These are phyloP conservation scores for Varanus salvator DNA, from an alignment of 2,113 vertebrate species.

Conservation along the genomic window DNA sequence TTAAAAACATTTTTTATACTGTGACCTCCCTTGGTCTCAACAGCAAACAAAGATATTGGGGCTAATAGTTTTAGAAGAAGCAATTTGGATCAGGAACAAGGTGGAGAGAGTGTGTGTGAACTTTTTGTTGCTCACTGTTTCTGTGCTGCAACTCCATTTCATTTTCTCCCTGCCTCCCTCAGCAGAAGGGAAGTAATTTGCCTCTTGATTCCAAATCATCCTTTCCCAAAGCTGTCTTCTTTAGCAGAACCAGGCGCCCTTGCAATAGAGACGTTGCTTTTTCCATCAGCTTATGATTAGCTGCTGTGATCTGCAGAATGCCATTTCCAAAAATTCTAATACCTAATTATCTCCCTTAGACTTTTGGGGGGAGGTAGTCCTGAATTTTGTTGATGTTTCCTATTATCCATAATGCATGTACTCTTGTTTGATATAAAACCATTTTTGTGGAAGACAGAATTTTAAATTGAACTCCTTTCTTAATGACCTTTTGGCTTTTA, in stretches of 20 bases:
- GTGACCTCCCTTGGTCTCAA: not conserved
- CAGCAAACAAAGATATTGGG: not conserved
- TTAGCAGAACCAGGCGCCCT: not conserved
- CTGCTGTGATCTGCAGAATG: not conserved
- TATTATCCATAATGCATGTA: not conserved
- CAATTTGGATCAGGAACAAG: not conserved
- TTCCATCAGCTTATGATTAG: not conserved
- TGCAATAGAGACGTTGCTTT: not conserved
- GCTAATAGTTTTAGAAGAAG: not conserved
- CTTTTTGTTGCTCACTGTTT: not conserved
- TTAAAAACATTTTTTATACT: not conserved
- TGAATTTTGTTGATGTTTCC: not conserved
- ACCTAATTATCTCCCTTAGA: not conserved
- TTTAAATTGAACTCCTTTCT: not conserved
- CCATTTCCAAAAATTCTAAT: not conserved
- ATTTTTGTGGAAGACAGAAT: not conserved
- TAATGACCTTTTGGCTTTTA: not conserved
- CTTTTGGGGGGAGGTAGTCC: not conserved
- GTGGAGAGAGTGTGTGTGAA: not conserved
- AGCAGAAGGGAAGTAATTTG: not conserved
- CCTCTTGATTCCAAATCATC: too few relatives aligned
- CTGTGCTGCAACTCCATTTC: not conserved
- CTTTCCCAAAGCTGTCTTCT: not conserved
- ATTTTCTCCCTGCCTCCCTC: not conserved
- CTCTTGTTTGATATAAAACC: not conserved